phyloP scores from a whole-genome alignment of 2,113 vertebrate species.

The Pelecanoides urinatrix region DNA sequence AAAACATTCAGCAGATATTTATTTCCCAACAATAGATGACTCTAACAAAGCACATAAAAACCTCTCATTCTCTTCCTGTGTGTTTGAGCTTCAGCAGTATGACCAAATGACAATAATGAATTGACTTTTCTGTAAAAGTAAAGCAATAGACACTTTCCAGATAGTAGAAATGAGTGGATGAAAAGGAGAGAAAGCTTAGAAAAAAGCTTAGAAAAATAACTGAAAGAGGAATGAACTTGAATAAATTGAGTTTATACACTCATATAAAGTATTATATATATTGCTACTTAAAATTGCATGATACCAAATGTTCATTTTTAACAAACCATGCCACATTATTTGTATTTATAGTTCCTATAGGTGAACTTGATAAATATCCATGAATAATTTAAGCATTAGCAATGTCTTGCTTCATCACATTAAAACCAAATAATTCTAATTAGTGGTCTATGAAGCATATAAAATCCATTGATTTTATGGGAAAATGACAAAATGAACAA shows the following conservation, averaged over 20 bases:
- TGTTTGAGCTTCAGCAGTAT: background rate
- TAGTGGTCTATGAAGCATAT: background rate
- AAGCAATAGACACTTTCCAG: background rate
- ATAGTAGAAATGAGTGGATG: background rate
- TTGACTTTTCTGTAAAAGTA: background rate
- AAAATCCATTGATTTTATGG: background rate
- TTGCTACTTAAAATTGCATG: background rate
- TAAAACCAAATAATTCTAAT: background rate
- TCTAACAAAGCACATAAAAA: constrained; percentile 12
- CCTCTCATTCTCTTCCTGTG: background rate
- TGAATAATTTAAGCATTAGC: background rate
- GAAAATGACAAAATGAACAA: background rate
- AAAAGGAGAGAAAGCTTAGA: background rate
- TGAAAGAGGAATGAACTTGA: background rate
- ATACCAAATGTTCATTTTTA: background rate
- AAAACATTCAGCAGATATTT: constrained; percentile 30
- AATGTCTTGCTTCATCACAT: background rate
- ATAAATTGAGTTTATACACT: background rate
- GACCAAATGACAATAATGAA: constrained; percentile 15
- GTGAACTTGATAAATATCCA: background rate
- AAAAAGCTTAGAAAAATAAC: background rate
- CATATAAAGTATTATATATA: background rate
- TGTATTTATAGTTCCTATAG: background rate
- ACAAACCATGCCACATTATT: background rate
- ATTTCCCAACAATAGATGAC: constrained; percentile 3